Evolutionary conservation across 2,888 invertebrate genomes (phyloP).

Genomic region (Syrphus vitripennis): DNA sequence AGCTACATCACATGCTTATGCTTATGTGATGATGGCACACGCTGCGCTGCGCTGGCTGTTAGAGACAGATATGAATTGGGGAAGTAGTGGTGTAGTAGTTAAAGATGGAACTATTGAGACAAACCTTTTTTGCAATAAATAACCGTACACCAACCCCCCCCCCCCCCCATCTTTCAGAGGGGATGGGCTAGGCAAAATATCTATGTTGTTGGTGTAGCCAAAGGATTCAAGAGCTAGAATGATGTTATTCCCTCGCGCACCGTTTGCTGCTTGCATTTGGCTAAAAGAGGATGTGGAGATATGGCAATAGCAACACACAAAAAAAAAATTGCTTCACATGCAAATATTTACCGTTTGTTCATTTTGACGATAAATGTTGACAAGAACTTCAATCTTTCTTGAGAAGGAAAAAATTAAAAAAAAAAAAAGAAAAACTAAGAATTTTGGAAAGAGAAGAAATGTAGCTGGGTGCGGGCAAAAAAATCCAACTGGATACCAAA

Average conservation of each 20-base stretch:
- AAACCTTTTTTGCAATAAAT: slow-evolving; percentile 64
- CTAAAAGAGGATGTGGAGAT: background rate
- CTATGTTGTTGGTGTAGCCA: background rate
- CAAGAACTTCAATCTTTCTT: slow-evolving; percentile 69
- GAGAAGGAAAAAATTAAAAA: background rate
- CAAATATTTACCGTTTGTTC: slow-evolving; percentile 70
- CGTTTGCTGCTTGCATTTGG: background rate
- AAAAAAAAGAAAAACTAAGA: background rate
- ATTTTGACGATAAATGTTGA: slow-evolving; percentile 71
- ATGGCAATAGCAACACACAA: background rate
- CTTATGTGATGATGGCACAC: slow-evolving; percentile 43
- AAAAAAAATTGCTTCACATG: slow-evolving; percentile 56
- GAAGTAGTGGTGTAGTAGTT: slow-evolving; percentile 59
- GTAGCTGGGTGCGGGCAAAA: too few species aligned
- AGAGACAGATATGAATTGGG: slow-evolving; percentile 64
- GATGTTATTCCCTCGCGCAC: slow-evolving; percentile 34
- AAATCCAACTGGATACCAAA: too few species aligned
- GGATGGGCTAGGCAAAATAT: background rate
- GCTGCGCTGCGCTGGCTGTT: too few species aligned
- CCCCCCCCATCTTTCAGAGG: background rate
- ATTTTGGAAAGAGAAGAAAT: background rate
- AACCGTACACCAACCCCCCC: slow-evolving; percentile 7
- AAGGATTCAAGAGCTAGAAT: slow-evolving; percentile 30
- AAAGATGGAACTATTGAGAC: slow-evolving; percentile 63
- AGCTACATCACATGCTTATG: too few species aligned